Conservation (phyloP, 1,140 invertebrate genomes). For the Cryptotermes secundus region DNA sequence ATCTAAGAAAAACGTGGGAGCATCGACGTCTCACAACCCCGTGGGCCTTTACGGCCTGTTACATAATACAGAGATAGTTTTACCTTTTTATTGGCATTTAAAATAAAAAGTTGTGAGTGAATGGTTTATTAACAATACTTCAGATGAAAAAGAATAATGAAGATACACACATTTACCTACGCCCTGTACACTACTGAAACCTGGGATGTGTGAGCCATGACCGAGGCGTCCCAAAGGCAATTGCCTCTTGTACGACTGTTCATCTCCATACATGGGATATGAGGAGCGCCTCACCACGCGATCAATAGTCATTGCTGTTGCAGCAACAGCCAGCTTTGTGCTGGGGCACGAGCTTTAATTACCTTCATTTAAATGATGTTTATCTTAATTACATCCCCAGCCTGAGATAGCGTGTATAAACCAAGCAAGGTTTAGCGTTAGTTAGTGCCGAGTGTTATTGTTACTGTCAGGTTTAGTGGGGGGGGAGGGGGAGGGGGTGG, state of each 20-base stretch:
- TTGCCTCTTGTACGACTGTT: neutral
- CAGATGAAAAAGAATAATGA: no score
- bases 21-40: no score
- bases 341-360: conserved; percentile 24
- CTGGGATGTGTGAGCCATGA: no score
- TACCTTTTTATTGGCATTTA: no score
- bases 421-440: conserved; percentile 10
- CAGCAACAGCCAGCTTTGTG: conserved; percentile 18
- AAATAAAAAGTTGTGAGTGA: no score
- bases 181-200: no score
- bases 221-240: no score
- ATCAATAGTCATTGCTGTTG: conserved; percentile 26
- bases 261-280: conserved; percentile 7
- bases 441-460: conserved; percentile 16
- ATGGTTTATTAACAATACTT: no score
- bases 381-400: conserved; percentile 31
- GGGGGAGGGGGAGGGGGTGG: neutral
- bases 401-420: conserved; percentile 22
- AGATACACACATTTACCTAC: no score
- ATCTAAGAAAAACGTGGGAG: no score
- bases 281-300: neutral
- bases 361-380: conserved; percentile 32
- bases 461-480: conserved; percentile 10
- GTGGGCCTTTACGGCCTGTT: no score
- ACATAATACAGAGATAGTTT: no score